Evolutionary conservation across 2,113 vertebrate genomes (phyloP).

Genomic region (Oreochromis niloticus): DNA sequence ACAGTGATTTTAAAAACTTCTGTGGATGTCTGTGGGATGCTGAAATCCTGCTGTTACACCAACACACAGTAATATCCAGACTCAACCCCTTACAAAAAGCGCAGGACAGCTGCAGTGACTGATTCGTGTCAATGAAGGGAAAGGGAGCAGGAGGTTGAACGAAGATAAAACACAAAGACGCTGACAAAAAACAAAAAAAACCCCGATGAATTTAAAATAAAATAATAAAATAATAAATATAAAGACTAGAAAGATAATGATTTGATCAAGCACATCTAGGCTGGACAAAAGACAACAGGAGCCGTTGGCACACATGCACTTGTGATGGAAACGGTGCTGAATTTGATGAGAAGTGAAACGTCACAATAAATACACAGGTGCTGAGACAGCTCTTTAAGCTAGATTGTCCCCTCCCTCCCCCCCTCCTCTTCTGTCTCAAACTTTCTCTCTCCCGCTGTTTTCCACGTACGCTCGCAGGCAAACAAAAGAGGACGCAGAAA

Average conservation of each 20-base stretch:
- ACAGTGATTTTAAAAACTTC: conserved; percentile 32
- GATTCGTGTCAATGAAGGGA: background rate
- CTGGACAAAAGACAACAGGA: conserved; percentile 64
- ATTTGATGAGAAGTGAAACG: conserved; percentile 29
- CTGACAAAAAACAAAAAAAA: background rate
- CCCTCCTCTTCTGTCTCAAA: background rate
- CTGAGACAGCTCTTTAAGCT: background rate
- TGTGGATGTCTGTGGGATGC: conserved; percentile 16
- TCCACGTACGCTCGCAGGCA: background rate
- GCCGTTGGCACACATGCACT: conserved; percentile 79
- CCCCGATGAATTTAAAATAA: conserved; percentile 5
- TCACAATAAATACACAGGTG: conserved; percentile 37
- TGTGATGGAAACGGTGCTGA: conserved; percentile 49
- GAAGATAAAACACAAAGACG: conserved; percentile 12
- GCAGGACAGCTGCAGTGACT: conserved; percentile 48
- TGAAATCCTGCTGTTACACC: conserved; percentile 17
- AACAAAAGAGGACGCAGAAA: conserved; percentile 12
- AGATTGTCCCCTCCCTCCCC: background rate
- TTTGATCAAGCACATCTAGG: conserved; percentile 49
- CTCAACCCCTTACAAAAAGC: conserved; percentile 10
- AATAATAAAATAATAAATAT: conserved; percentile 59
- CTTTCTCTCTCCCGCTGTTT: background rate
- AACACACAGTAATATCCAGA: background rate
- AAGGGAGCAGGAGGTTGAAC: background rate
- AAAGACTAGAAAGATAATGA: conserved; percentile 21